These are phyloP conservation scores for Onychomys torridus DNA, from an alignment of 2,797 vertebrate genomes.

Conservation along the genomic window DNA sequence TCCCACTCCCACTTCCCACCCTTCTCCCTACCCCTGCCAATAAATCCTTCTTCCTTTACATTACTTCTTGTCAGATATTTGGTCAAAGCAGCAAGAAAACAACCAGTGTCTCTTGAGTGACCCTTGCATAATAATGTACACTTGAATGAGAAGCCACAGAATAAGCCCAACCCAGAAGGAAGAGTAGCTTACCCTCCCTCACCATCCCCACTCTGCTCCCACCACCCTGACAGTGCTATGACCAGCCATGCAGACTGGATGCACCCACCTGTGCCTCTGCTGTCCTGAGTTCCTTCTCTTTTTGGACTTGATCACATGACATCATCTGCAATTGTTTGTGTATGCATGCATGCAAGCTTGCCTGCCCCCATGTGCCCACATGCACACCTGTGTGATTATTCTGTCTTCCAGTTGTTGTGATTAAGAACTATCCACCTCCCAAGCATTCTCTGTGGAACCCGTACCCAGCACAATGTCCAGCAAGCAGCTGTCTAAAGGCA, in stretches of 20 bases:
- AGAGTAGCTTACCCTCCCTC: neutral
- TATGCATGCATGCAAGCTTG: neutral
- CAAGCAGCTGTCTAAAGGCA: neutral
- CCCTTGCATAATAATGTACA: neutral
- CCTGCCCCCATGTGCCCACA: no score
- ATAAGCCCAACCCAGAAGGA: neutral
- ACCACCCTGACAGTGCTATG: rapidly evolving
- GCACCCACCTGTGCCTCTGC: neutral
- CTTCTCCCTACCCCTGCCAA: no score
- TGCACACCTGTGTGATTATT: neutral
- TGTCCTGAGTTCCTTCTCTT: neutral
- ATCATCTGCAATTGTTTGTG: neutral
- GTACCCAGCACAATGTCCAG: neutral
- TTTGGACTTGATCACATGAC: neutral
- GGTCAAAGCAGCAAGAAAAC: neutral
- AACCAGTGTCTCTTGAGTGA: neutral
- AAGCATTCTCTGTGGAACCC: neutral
- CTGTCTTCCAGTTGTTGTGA: neutral
- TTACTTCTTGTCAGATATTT: neutral
- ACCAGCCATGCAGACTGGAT: neutral
- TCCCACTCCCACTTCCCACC: no score
- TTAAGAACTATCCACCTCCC: neutral
- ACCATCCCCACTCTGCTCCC: neutral
- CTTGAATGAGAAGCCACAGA: neutral
- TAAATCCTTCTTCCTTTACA: neutral